Percentiles rank a stretch among this genome's conserved stretches.
Conservation (phyloP, 2,888 invertebrate genomes). For the Clepsis dumicolana region DNA sequence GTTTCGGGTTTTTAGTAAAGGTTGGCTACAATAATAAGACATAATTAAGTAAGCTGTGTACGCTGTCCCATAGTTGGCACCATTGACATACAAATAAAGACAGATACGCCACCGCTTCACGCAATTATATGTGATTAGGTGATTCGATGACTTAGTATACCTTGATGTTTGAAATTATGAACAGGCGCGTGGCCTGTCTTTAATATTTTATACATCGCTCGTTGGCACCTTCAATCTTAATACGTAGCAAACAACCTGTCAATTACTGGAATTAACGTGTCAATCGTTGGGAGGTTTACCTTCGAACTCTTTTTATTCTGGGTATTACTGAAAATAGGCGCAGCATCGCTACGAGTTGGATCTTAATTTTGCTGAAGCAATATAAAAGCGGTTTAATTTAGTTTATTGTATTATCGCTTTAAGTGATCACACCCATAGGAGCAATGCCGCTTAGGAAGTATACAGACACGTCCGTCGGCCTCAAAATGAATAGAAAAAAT, state of each 20-base stretch:
- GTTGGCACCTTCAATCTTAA: too few species aligned
- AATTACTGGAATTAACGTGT: too few species aligned
- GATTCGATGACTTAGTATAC: too few species aligned
- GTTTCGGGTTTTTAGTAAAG: background rate
- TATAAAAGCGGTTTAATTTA: slow-evolving; percentile 45
- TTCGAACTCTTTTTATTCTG: background rate
- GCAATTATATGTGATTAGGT: too few species aligned
- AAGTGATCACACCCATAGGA: slow-evolving; percentile 70
- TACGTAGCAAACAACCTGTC: too few species aligned
- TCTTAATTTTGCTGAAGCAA: slow-evolving; percentile 48
- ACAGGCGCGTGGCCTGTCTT: too few species aligned
- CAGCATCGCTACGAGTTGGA: background rate
- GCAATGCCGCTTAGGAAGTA: slow-evolving; percentile 56
- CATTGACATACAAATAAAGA: too few species aligned
- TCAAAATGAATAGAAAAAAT: background rate
- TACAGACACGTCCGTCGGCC: background rate
- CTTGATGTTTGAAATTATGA: too few species aligned
- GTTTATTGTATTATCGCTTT: slow-evolving; percentile 49
- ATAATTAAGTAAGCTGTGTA: background rate
- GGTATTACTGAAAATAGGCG: slow-evolving; percentile 15
- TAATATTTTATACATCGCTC: too few species aligned
- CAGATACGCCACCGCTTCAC: too few species aligned
- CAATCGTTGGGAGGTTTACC: background rate
- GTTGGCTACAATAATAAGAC: background rate
- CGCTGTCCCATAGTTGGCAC: too few species aligned